These are phyloP conservation scores for Coenonympha arcania DNA, from an alignment of 2,888 invertebrate species.

Conservation along the genomic window DNA sequence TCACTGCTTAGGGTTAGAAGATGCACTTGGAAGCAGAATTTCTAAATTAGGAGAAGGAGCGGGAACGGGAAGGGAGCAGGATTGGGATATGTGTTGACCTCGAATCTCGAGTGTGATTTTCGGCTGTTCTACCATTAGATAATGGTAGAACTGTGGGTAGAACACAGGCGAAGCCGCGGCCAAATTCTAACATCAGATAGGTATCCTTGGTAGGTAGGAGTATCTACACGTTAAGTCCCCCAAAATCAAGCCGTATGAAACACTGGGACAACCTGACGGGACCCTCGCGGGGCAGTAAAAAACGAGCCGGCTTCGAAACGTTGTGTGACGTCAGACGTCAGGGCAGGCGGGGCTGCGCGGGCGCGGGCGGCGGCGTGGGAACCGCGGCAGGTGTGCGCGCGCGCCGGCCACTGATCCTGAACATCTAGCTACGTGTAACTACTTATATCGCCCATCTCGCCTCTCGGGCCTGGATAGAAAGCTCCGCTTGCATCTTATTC, in stretches of 20 bases:
- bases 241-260: neutral
- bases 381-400: slow-evolving; percentile 73
- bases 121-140: too few relatives aligned
- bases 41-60: too few relatives aligned
- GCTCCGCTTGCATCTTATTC: slow-evolving; percentile 48
- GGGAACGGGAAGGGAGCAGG: too few relatives aligned
- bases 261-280: slow-evolving; percentile 9
- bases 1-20: too few relatives aligned
- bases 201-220: neutral
- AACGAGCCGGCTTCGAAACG: slow-evolving; percentile 48
- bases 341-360: slow-evolving; percentile 30
- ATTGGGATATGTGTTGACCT: too few relatives aligned
- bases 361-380: slow-evolving; percentile 56
- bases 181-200: too few relatives aligned
- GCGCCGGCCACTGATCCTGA: slow-evolving; percentile 72
- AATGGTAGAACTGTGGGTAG: too few relatives aligned
- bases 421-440: slow-evolving; percentile 23
- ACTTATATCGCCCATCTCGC: slow-evolving; percentile 20
- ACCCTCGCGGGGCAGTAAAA: slow-evolving; percentile 37
- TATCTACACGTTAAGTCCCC: neutral
- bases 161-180: too few relatives aligned
- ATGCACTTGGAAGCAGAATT: too few relatives aligned
- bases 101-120: too few relatives aligned
- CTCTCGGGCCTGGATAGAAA: slow-evolving; percentile 45
- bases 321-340: slow-evolving; percentile 59